Evolutionary conservation across 2,797 vertebrate genomes (phyloP).

Genomic region (Microcaecilia unicolor): DNA sequence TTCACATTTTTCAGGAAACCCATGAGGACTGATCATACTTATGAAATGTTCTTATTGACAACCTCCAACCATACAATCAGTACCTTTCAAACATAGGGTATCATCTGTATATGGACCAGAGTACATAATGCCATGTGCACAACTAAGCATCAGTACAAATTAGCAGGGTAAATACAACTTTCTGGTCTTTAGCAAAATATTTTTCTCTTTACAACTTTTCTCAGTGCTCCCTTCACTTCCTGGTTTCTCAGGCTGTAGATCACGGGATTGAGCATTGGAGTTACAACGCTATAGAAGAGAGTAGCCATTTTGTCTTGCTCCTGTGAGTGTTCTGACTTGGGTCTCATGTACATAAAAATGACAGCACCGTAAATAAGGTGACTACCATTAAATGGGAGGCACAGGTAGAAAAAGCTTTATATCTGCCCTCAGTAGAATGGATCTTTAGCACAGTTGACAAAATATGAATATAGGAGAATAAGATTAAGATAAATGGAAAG

Average conservation of each 20-base stretch:
- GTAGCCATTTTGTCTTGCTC: neutral
- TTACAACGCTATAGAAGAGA: neutral
- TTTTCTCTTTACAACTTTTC: neutral
- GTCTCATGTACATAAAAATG: neutral
- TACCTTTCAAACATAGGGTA: too few relatives aligned
- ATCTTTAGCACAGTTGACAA: neutral
- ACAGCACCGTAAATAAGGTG: neutral
- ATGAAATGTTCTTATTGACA: too few relatives aligned
- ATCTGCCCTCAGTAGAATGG: neutral
- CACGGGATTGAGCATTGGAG: neutral
- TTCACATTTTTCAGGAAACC: too few relatives aligned
- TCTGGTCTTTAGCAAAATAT: too few relatives aligned
- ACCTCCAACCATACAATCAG: too few relatives aligned
- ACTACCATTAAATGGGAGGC: neutral
- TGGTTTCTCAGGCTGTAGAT: conserved; percentile 1
- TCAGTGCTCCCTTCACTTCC: neutral
- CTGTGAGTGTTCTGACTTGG: neutral
- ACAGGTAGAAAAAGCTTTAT: neutral
- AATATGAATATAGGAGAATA: neutral
- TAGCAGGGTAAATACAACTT: too few relatives aligned
- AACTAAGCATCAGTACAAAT: too few relatives aligned
- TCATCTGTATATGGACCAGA: too few relatives aligned
- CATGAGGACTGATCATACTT: too few relatives aligned
- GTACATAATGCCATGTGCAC: too few relatives aligned
- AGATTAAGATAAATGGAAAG: neutral